Conservation (phyloP, 2,113 vertebrate species). For the Neolamprologus longior region DNA sequence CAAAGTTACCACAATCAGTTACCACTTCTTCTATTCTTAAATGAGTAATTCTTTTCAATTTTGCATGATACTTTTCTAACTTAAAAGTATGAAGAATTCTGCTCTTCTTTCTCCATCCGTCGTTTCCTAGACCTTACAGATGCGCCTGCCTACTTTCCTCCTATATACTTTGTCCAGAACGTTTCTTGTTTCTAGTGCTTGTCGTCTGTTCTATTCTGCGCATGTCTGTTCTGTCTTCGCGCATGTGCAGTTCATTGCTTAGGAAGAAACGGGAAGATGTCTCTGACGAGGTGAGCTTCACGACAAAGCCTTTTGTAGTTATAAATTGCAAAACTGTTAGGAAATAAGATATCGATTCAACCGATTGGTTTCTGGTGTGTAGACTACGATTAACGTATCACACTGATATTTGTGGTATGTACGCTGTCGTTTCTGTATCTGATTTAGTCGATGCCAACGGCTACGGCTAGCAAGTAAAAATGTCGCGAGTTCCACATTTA, state of each 20-base stretch:
- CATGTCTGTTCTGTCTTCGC: background rate
- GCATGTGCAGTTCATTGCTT: slow-evolving; percentile 31
- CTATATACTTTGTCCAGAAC: background rate
- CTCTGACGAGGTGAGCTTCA: slow-evolving; percentile 79
- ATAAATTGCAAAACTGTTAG: fast-evolving
- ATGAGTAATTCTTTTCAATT: background rate
- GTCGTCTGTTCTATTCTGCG: background rate
- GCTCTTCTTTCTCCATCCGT: fast-evolving
- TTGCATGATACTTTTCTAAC: background rate
- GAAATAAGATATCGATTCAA: background rate
- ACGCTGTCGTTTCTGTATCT: background rate
- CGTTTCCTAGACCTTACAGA: background rate
- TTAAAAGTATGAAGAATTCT: background rate
- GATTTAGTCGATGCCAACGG: background rate
- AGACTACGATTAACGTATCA: fast-evolving
- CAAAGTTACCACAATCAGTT: background rate
- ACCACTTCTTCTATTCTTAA: background rate
- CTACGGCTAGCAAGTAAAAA: background rate
- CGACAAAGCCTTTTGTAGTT: background rate
- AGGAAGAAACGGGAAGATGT: slow-evolving; percentile 75
- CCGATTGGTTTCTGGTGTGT: fast-evolving
- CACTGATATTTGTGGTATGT: fast-evolving
- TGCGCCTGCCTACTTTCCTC: background rate
- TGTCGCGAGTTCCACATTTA: background rate
- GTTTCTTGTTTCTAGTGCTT: background rate